phyloP scores from a whole-genome alignment of 2,113 vertebrate genomes.

The Columba livia region DNA sequence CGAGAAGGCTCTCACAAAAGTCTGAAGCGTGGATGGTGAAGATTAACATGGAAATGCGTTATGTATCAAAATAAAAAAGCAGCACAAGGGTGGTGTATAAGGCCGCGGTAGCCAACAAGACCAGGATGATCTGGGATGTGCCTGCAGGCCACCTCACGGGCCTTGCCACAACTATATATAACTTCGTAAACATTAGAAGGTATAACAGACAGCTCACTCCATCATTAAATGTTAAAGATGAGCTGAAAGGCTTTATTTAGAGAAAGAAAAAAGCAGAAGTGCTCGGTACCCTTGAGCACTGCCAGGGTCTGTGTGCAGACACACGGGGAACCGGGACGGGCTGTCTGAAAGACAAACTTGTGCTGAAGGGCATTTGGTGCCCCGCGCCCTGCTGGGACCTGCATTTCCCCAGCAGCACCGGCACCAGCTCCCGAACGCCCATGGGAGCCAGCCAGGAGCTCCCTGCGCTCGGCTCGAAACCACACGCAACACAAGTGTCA shows the following conservation, averaged over 20 bases:
- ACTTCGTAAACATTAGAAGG: neutral
- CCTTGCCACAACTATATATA: neutral
- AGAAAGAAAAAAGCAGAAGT: neutral
- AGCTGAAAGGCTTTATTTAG: slow-evolving; percentile 43
- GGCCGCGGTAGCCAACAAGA: neutral
- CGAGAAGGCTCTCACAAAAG: neutral
- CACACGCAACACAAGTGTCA: neutral
- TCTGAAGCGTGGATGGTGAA: neutral
- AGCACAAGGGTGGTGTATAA: neutral
- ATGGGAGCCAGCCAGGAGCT: neutral
- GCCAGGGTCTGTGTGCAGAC: neutral
- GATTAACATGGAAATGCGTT: slow-evolving; percentile 14
- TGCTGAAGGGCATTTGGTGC: neutral
- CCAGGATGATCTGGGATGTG: neutral
- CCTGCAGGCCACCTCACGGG: neutral
- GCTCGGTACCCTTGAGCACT: neutral
- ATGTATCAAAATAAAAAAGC: neutral
- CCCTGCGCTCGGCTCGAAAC: neutral
- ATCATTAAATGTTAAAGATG: neutral
- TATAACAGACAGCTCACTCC: neutral
- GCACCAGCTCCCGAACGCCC: neutral
- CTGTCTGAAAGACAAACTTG: neutral
- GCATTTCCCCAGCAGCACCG: neutral
- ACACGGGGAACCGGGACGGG: neutral
- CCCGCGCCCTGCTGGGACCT: neutral